Percentiles rank a stretch among this genome's conserved stretches.
Conservation (phyloP, 2,113 vertebrate species). For the Proteles cristata region DNA sequence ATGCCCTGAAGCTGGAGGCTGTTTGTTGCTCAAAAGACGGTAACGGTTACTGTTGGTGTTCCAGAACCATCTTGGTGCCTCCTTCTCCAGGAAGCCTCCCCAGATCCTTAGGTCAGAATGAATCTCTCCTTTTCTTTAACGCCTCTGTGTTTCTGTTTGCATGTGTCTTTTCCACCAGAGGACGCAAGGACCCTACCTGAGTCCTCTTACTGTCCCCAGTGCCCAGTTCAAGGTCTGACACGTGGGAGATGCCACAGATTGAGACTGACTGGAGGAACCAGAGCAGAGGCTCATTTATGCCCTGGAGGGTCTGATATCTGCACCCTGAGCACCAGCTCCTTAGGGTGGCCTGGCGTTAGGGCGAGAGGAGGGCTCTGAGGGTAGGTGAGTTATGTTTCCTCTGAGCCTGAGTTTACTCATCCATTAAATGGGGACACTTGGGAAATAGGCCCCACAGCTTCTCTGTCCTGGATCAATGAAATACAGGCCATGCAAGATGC, state of each 20-base stretch:
- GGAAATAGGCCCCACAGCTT: not conserved
- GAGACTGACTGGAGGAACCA: not conserved
- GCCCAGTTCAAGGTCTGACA: not conserved
- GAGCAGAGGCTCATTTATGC: not conserved
- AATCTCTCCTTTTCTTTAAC: not conserved
- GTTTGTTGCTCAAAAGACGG: not conserved
- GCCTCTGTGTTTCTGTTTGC: not conserved
- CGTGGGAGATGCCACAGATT: not conserved
- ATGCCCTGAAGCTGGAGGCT: not conserved
- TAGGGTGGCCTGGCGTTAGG: not conserved
- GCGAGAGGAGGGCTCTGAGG: not conserved
- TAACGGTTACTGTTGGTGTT: not conserved
- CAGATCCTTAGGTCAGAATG: not conserved
- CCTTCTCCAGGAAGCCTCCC: conserved; percentile 40
- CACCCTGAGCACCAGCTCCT: not conserved
- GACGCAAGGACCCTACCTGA: not conserved
- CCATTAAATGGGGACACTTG: conserved; percentile 4
- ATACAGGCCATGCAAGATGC: not conserved
- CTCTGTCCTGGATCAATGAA: not conserved
- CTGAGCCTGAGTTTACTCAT: not conserved
- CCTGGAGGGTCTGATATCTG: not conserved
- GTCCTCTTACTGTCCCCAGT: not conserved
- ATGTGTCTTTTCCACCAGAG: not conserved
- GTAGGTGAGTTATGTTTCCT: not conserved
- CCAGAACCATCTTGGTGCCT: not conserved